These are phyloP conservation scores for Gambusia holbrooki DNA, from an alignment of 2,113 vertebrate genomes.

Conservation along the genomic window DNA sequence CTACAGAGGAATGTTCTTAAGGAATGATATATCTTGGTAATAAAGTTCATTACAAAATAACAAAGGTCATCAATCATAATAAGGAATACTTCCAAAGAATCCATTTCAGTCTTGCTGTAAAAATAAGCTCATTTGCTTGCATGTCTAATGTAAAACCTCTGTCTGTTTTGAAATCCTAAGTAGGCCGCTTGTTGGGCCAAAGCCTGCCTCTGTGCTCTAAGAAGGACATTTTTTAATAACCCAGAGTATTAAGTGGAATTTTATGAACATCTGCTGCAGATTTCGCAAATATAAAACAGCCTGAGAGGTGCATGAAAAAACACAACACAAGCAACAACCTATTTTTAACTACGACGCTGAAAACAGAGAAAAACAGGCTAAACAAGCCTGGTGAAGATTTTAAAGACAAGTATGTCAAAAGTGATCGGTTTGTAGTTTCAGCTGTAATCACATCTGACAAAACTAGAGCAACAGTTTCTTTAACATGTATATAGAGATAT, in stretches of 20 bases:
- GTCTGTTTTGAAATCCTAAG: constrained; percentile 18
- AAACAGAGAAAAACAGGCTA: neutral
- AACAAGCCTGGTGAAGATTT: neutral
- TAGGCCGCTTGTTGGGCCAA: constrained; percentile 36
- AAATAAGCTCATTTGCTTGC: neutral
- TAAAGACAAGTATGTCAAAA: constrained; percentile 26
- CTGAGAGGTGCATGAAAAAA: constrained; percentile 20
- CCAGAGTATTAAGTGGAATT: constrained; percentile 54
- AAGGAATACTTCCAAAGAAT: neutral
- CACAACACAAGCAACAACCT: constrained; percentile 18
- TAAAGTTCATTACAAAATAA: neutral
- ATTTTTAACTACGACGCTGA: constrained; percentile 7
- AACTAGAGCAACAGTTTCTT: constrained; percentile 25
- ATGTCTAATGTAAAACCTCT: constrained; percentile 3
- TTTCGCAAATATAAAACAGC: constrained; percentile 53
- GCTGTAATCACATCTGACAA: constrained; percentile 28
- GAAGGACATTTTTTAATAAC: constrained; percentile 51
- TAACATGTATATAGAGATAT: neutral
- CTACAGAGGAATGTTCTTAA: neutral
- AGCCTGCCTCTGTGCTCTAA: constrained; percentile 24
- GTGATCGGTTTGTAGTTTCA: constrained; percentile 35
- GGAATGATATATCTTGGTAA: constrained; percentile 8
- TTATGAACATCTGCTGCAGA: constrained; percentile 65
- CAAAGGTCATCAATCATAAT: neutral
- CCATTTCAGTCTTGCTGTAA: neutral